A percentile compares a stretch with the other conserved stretches of the same genome.
Evolutionary conservation across 2,888 invertebrate genomes (phyloP).

Genomic region (Dryocosmus kuriphilus): DNA sequence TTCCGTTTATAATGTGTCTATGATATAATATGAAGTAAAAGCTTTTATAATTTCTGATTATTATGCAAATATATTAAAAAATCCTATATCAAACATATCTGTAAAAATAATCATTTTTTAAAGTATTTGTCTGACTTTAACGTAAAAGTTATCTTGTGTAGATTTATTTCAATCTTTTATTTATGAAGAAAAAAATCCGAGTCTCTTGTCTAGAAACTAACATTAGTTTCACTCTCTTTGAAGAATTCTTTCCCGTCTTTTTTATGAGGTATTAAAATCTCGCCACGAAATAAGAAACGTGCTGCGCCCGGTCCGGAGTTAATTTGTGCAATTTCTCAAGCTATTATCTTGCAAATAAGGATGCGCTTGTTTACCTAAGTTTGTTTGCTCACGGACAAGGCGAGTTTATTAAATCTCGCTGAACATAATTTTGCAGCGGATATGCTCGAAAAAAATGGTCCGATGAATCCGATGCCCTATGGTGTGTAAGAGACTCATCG

Average conservation of each 20-base stretch:
- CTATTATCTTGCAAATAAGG: slow-evolving; percentile 36
- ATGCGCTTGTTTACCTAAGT: slow-evolving; percentile 31
- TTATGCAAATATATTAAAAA: no score
- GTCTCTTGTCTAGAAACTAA: background rate
- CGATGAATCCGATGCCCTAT: slow-evolving; percentile 4
- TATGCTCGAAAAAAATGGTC: background rate
- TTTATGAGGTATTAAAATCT: slow-evolving; percentile 25
- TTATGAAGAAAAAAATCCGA: no score
- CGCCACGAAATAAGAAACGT: slow-evolving; percentile 15
- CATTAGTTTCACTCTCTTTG: background rate
- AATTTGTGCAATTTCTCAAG: slow-evolving; percentile 38
- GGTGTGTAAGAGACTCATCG: slow-evolving; percentile 57
- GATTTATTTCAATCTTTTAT: no score
- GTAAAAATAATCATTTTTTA: no score
- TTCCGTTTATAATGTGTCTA: no score
- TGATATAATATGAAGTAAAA: no score
- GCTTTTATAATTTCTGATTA: no score
- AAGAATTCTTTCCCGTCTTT: background rate
- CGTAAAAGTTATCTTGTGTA: no score
- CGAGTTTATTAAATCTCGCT: slow-evolving; percentile 32
- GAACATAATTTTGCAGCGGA: slow-evolving; percentile 28
- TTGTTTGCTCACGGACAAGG: slow-evolving; percentile 26
- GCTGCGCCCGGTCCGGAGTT: slow-evolving; percentile 12
- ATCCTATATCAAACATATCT: no score
- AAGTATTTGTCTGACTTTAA: no score